Base-by-base conservation (phyloP, 2,113 vertebrate species). In the Arizona elegans region DNA sequence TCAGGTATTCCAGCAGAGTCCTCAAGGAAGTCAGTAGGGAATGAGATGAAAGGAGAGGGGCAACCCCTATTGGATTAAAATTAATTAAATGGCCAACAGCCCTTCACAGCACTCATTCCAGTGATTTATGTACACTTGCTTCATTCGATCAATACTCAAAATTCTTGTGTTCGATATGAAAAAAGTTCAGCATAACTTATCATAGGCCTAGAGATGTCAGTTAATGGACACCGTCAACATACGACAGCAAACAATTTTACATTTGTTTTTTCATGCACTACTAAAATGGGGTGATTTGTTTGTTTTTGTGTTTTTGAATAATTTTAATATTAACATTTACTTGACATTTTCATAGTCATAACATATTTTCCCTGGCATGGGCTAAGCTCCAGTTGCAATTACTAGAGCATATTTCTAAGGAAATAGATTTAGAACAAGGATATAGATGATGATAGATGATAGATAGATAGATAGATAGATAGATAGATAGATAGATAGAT, bases 1-100 rank as follows among this genome's bases (percentile, higher is more conserved):
- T 98, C 95, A 97, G 95, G 97, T 98, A 98, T 98, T 98, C 97
- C 95, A 94, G 95, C 96, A 93, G 87, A 89, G 81, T 97, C 97
- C 97, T 96, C 70, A 87, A 96, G 93, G 96, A 95, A 97, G 97
- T 94, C 92, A 96, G 96, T 96, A 93, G 96, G 97, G 97, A 95
- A 95, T 95, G 94, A 97, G 96, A 94, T 97, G 97, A 95, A 96
- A 52, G 95, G 96, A 95, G 98, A 98, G 98, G 98, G 98, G 98
- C 98, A 98, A 90, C 92, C 97, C 94, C 96, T 98, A 98, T 97
- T 97, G 97, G 98, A 96, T 96, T 97, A 97, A 98, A 98, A 98
- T 98, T 98, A 98, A 98, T 98, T 98, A 98, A 98, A 98, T 97
- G 97, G 97, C 97, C 96, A 98, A 97, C 98, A 93, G 95, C 96